Base-by-base conservation (phyloP, 2,113 vertebrate species). In the Brachyhypopomus occidentalis region DNA sequence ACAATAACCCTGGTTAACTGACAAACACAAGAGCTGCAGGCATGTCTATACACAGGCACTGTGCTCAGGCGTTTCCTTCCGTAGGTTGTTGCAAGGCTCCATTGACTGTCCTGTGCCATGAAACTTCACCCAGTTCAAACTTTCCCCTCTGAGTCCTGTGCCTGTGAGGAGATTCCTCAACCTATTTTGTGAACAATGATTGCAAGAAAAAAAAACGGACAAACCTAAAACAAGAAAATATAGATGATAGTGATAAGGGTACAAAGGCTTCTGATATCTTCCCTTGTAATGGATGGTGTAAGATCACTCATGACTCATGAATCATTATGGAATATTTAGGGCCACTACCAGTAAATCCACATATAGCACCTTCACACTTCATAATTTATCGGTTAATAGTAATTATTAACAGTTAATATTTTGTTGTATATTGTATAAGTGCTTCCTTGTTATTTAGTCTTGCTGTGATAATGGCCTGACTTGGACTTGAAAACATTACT, bases 61-160 rank as follows among this genome's bases (percentile, higher is more conserved):
- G 73, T 62, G 69, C 72, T 45, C 79, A 41, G 20, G 27, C 16
- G 75, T 74, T 82, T 82, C 74, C 74, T 82, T 72, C 74, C 74
- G 30, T 72, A 52, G 80, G 80, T 63, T 23, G 56, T 72, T 70
- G 78, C 55, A 30, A 4, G 66, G 76, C 63, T 38, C 9, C 6
- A 5, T 60, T 11, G 41, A 30, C 5, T 41, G 5, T 41, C 5
- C 41, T 41, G 41, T 58, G 56, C 27, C 12, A 27, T 12, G 27
- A 25, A 72, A 72, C 67, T 55, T 72, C 36, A n/a, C 72, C 77
- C n/a, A 36, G 16, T 36, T 67, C 30, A 67, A 22, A 67, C 30
- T 19, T 20, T 36, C 16, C 30, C 36, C 64, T 36, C 64, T 7
- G 2, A 63, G 23, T 8, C 22, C n/a, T 63, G 60, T 11, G 20